Evolutionary conservation across 2,113 vertebrate genomes (phyloP).

Genomic region (Siniperca knerii): DNA sequence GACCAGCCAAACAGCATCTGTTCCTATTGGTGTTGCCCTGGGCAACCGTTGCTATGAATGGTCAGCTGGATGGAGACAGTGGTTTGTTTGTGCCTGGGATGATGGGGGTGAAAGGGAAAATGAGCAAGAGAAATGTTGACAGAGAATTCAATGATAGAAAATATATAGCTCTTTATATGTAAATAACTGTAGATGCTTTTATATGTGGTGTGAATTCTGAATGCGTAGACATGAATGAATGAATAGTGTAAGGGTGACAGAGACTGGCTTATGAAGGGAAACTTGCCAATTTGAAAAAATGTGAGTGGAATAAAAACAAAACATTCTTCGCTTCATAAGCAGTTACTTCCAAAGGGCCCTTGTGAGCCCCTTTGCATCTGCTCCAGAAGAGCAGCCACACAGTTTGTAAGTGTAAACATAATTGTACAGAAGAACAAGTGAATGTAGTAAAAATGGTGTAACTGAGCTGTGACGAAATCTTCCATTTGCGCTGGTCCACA

Average conservation of each 20-base stretch:
- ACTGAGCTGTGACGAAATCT: not conserved
- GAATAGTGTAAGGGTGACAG: too few relatives aligned
- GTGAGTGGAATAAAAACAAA: not conserved
- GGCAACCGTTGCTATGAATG: constrained; percentile 77
- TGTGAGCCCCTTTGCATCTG: not conserved
- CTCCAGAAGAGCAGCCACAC: not conserved
- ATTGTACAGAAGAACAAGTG: not conserved
- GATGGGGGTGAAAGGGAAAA: constrained; percentile 20
- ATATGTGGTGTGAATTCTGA: not conserved
- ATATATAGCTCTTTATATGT: not conserved
- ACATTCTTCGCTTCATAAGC: not conserved
- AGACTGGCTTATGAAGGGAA: not conserved
- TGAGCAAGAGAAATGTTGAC: constrained; percentile 25
- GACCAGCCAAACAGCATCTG: constrained; percentile 79
- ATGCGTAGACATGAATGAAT: not conserved
- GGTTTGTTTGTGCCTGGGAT: constrained; percentile 61
- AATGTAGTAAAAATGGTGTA: not conserved
- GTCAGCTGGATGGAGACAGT: constrained; percentile 68
- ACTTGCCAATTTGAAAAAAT: not conserved
- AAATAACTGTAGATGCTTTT: not conserved
- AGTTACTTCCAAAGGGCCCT: not conserved
- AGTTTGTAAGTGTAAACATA: not conserved
- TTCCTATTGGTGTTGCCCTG: constrained; percentile 74
- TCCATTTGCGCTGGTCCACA: not conserved
- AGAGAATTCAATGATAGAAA: constrained; percentile 9